Evolutionary conservation across 2,797 vertebrate genomes (phyloP).

Genomic region (Zenarchopterus dispar): DNA sequence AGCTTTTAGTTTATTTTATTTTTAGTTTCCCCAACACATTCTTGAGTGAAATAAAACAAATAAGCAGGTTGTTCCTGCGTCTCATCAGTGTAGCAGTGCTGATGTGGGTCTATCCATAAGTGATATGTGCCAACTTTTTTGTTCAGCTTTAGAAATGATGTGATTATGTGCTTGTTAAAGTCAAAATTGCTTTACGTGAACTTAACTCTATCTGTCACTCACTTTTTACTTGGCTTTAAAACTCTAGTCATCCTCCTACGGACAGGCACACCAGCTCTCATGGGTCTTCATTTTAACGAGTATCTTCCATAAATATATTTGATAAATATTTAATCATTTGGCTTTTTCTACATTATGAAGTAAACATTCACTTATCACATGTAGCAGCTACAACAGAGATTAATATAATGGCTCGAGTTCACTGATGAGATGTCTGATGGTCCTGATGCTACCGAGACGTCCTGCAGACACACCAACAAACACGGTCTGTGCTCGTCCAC

Average conservation of each 20-base stretch:
- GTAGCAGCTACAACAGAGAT: conserved; percentile 14
- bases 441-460: not conserved
- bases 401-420: not conserved
- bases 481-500: not conserved
- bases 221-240: not conserved
- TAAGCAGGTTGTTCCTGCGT: conserved; percentile 1
- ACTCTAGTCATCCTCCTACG: not conserved
- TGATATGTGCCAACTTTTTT: conserved; percentile 13
- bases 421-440: conserved; percentile 18
- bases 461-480: no score
- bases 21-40: no score
- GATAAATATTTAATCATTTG: conserved; percentile 41
- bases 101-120: conserved; percentile 26
- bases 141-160: no score
- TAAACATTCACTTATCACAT: not conserved
- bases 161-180: no score
- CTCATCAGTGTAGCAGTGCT: conserved; percentile 33
- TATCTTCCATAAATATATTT: conserved; percentile 40
- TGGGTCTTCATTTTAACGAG: not conserved
- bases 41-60: no score
- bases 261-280: not conserved
- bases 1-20: no score
- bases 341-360: conserved; percentile 7
- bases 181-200: no score
- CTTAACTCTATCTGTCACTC: not conserved